Conservation (phyloP, 2,113 vertebrate genomes). For the Petrocephalus zakoni region DNA sequence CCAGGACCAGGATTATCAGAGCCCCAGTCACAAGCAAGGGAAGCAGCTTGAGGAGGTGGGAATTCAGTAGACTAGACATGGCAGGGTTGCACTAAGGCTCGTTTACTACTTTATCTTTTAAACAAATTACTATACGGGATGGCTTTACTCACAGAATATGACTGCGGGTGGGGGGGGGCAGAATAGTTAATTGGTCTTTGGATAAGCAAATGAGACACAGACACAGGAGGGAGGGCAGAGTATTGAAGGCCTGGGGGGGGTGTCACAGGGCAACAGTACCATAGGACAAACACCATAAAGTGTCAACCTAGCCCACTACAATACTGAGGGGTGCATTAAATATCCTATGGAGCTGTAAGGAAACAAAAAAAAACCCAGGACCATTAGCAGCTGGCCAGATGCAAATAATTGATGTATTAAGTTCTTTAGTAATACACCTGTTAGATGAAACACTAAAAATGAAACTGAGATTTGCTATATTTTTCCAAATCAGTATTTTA, state of each 20-base stretch:
- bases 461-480: not conserved
- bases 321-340: not conserved
- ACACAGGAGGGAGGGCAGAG: not conserved
- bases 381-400: not conserved
- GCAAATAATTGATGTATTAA: not conserved
- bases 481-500: not conserved
- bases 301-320: not conserved
- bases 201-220: not conserved
- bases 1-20: not conserved
- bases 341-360: not conserved
- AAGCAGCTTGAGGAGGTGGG: not conserved
- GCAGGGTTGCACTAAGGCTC: not conserved
- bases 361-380: not conserved
- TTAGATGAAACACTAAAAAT: not conserved
- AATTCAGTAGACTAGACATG: no score
- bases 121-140: not conserved
- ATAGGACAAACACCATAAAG: conserved; percentile 28
- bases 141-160: no score
- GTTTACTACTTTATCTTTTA: not conserved
- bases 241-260: not conserved
- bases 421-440: not conserved
- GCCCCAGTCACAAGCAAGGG: not conserved
- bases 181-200: not conserved
- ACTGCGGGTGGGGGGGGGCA: not conserved
- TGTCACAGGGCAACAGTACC: conserved; percentile 44